Percentiles rank a stretch among this genome's conserved stretches.
Conservation (phyloP, 2,113 vertebrate genomes). For the Tapirus terrestris region DNA sequence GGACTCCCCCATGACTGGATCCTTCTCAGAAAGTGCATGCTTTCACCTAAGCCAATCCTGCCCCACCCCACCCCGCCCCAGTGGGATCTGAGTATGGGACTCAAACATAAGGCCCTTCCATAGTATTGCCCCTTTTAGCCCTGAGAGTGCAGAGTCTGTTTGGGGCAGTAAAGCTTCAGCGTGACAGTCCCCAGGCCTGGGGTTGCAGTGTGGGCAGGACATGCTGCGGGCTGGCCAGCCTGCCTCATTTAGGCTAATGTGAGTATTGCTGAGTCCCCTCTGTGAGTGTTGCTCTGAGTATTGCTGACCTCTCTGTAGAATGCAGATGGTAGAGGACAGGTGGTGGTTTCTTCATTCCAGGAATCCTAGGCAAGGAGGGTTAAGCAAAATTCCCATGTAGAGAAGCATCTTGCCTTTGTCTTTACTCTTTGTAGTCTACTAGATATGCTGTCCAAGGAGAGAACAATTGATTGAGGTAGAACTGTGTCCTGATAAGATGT, state of each 20-base stretch:
- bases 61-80: accelerated
- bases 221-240: background rate
- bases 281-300: background rate
- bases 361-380: background rate
- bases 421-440: background rate
- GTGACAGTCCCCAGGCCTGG: background rate
- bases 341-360: background rate
- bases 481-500: background rate
- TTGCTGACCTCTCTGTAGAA: background rate
- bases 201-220: background rate
- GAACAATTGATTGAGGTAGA: background rate
- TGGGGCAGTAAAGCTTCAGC: background rate
- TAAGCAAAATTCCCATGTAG: background rate
- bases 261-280: background rate
- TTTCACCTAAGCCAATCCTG: background rate
- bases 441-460: background rate
- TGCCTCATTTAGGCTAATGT: background rate
- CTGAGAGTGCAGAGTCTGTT: background rate
- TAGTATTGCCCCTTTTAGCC: background rate
- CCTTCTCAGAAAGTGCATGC: background rate
- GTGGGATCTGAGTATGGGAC: background rate
- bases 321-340: background rate
- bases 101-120: background rate
- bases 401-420: background rate
- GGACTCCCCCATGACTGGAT: background rate